phyloP scores from a whole-genome alignment of 2,888 invertebrate species.

The Drosophila meridionalis region DNA sequence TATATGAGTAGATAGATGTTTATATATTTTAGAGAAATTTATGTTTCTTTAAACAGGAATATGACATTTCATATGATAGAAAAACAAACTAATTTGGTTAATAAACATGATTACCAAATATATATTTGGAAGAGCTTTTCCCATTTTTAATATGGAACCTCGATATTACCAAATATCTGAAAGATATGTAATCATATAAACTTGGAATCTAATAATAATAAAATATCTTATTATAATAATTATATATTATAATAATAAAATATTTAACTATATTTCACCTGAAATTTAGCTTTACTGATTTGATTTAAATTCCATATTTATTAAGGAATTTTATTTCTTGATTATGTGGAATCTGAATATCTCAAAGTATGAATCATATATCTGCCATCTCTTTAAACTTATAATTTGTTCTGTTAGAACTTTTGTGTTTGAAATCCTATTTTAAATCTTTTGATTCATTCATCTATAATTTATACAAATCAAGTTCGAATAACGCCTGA shows the following conservation, averaged over 20 bases:
- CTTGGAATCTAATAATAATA: no score
- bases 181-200: no score
- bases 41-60: not conserved
- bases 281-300: no score
- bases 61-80: no score
- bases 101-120: no score
- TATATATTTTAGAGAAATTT: not conserved
- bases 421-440: not conserved
- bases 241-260: no score
- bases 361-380: not conserved
- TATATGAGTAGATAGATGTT: not conserved
- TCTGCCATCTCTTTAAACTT: not conserved
- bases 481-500: not conserved
- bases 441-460: not conserved
- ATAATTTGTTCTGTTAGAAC: not conserved
- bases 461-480: not conserved
- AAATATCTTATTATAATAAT: no score
- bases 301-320: no score
- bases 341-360: not conserved
- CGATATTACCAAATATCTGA: not conserved
- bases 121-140: not conserved
- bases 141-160: not conserved
- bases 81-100: no score
- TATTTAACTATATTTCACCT: no score
- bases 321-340: no score